These are phyloP conservation scores for Metalampra italica DNA, from an alignment of 2,888 invertebrate species.

Conservation along the genomic window DNA sequence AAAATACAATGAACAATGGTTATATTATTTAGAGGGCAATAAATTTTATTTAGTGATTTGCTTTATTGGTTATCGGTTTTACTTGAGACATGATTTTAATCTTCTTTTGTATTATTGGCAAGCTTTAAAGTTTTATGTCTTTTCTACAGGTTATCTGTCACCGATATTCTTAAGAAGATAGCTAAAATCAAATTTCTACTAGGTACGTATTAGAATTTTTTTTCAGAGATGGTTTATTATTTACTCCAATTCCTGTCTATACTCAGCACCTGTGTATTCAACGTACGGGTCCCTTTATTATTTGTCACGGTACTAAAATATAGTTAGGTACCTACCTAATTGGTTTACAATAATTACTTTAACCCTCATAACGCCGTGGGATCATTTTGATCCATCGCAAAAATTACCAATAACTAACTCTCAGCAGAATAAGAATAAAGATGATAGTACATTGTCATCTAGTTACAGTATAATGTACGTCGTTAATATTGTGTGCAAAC, in stretches of 20 bases:
- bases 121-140: no score
- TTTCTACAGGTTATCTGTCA: no score
- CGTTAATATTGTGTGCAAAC: conserved; percentile 74
- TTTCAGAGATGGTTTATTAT: no score
- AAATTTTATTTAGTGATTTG: conserved; percentile 1
- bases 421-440: conserved; percentile 15
- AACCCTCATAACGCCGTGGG: conserved; percentile 31
- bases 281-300: no score
- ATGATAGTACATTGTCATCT: conserved; percentile 1
- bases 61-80: background rate
- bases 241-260: no score
- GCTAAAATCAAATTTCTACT: no score
- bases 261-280: no score
- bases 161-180: no score
- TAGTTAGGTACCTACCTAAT: background rate
- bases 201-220: no score
- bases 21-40: conserved; percentile 25
- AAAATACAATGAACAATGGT: conserved; percentile 39
- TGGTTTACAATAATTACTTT: conserved; percentile 36
- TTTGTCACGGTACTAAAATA: background rate
- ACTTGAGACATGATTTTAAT: background rate
- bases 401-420: conserved; percentile 12
- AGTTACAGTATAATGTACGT: conserved; percentile 16
- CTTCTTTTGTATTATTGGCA: no score
- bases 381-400: conserved; percentile 15